A percentile compares a stretch with the other conserved stretches of the same genome.
phyloP scores from a whole-genome alignment of 2,888 invertebrate species.

The Harpalus rufipes region DNA sequence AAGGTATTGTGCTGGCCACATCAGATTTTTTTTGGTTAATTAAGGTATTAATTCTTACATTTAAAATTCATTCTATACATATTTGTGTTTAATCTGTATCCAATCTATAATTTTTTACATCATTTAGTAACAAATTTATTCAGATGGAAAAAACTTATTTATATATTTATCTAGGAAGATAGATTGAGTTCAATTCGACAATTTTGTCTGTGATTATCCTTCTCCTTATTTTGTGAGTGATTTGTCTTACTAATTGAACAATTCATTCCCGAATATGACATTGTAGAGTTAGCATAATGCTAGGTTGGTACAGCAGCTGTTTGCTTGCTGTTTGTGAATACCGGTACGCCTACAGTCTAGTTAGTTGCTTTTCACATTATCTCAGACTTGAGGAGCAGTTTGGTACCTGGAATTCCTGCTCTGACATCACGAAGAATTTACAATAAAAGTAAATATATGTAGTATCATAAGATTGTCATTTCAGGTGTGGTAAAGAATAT shows the following conservation, averaged over 20 bases:
- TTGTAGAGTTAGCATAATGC: slow-evolving; percentile 5
- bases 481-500: not conserved
- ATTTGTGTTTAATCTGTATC: too few species aligned
- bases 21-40: too few species aligned
- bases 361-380: slow-evolving; percentile 5
- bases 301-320: slow-evolving; percentile 2
- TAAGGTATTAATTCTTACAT: too few species aligned
- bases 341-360: slow-evolving; percentile 28
- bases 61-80: too few species aligned
- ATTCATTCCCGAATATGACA: slow-evolving; percentile 1
- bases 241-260: slow-evolving; percentile 3
- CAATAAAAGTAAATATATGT: not conserved
- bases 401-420: not conserved
- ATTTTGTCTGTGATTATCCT: not conserved
- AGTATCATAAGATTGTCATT: not conserved
- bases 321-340: slow-evolving; percentile 27
- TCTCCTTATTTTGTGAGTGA: not conserved
- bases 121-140: too few species aligned
- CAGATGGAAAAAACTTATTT: too few species aligned
- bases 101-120: too few species aligned
- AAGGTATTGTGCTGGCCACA: too few species aligned
- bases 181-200: not conserved
- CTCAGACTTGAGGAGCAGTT: not conserved
- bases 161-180: not conserved
- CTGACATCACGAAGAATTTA: not conserved